Evolutionary conservation across 2,113 vertebrate species (phyloP).

Genomic region (Hippoglossus stenolepis): DNA sequence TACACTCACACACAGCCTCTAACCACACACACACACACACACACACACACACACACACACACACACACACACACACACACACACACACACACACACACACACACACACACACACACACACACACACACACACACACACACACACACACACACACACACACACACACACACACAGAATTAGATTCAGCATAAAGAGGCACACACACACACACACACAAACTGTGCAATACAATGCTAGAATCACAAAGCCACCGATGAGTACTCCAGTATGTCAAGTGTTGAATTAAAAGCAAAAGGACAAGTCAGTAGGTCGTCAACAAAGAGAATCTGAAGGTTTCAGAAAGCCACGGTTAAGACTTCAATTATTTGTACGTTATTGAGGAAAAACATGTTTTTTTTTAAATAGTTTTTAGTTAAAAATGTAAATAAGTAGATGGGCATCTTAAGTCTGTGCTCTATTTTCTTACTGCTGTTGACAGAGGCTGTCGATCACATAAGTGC

Average conservation of each 20-base stretch:
- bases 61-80: constrained; percentile 35
- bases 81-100: constrained; percentile 33
- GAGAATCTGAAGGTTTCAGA: constrained; percentile 19
- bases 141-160: not conserved
- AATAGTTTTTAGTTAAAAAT: no score
- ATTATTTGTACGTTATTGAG: not conserved
- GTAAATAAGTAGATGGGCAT: no score
- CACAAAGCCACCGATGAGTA: constrained; percentile 61
- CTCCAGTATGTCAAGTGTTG: constrained; percentile 24
- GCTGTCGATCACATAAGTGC: no score
- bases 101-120: not conserved
- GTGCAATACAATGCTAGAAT: constrained; percentile 72
- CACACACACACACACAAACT: constrained; percentile 40
- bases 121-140: constrained; percentile 14
- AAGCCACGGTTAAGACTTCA: not conserved
- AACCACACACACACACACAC: not conserved
- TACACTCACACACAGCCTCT: constrained; percentile 1
- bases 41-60: constrained; percentile 22
- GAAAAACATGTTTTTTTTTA: no score
- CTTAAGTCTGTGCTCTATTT: no score
- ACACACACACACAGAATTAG: constrained; percentile 17
- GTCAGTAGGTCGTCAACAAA: not conserved
- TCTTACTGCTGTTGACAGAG: no score
- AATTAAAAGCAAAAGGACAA: not conserved
- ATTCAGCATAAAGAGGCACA: constrained; percentile 6